These are phyloP conservation scores for Mycteria americana DNA, from an alignment of 2,797 vertebrate genomes.

Conservation along the genomic window DNA sequence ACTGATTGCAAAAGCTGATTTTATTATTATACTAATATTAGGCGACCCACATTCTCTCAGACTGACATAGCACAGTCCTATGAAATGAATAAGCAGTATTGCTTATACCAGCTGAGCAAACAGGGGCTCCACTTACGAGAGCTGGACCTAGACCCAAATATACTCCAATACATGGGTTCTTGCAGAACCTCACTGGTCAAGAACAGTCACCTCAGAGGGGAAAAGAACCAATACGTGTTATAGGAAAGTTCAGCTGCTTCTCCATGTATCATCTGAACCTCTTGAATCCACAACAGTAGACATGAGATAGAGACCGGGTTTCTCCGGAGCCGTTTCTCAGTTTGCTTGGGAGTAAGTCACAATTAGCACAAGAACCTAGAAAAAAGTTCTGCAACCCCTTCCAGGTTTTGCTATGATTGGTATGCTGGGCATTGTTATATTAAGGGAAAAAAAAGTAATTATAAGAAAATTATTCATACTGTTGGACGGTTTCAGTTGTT, in stretches of 20 bases:
- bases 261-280: neutral
- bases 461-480: neutral
- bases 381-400: neutral
- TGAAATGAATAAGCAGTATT: neutral
- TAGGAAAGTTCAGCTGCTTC: neutral
- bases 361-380: neutral
- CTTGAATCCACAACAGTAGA: neutral
- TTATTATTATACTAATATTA: neutral
- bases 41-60: neutral
- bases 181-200: neutral
- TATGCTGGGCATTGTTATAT: neutral
- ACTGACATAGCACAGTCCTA: neutral
- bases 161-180: neutral
- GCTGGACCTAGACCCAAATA: neutral
- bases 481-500: neutral
- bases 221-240: accelerated
- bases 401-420: neutral
- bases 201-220: neutral
- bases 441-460: neutral
- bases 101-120: neutral
- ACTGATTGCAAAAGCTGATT: slow-evolving; percentile 23
- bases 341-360: neutral
- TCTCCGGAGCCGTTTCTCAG: neutral
- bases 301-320: neutral
- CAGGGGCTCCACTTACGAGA: neutral